phyloP scores from a whole-genome alignment of 2,888 invertebrate species.

The Gymnosoma rotundatum region DNA sequence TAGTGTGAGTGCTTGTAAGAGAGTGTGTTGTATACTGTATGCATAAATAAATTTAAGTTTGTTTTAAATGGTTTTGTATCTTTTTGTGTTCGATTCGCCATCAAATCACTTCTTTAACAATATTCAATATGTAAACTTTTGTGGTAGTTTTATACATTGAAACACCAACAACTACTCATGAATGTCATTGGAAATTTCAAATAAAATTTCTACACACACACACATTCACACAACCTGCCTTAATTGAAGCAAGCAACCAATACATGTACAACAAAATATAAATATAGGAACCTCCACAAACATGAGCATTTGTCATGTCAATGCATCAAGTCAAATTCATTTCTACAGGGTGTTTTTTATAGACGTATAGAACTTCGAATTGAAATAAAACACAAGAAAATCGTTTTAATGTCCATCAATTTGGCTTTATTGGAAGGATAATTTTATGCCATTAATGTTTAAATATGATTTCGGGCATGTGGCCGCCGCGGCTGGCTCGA shows the following conservation, averaged over 20 bases:
- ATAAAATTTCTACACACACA: slow-evolving; percentile 6
- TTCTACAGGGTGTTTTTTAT: too few species aligned
- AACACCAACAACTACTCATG: slow-evolving; percentile 52
- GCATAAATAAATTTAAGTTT: slow-evolving; percentile 26
- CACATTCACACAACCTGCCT: neutral
- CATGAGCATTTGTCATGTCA: slow-evolving; percentile 48
- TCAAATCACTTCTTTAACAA: slow-evolving; percentile 60
- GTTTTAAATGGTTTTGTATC: slow-evolving; percentile 64
- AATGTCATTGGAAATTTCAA: slow-evolving; percentile 59
- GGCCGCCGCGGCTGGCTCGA: too few species aligned
- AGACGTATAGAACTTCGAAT: too few species aligned
- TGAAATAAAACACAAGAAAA: too few species aligned
- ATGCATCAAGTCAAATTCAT: neutral
- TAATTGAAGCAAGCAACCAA: neutral
- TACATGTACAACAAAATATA: neutral
- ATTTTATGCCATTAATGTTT: too few species aligned
- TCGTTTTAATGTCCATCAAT: too few species aligned
- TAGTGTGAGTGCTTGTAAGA: neutral
- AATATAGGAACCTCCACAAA: slow-evolving; percentile 31
- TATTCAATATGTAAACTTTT: slow-evolving; percentile 60
- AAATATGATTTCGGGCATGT: too few species aligned
- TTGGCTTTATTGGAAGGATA: too few species aligned
- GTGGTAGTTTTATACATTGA: slow-evolving; percentile 35
- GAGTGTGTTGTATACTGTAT: neutral
- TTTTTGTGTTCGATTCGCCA: slow-evolving; percentile 61